These are phyloP conservation scores for Seira ritae DNA, from an alignment of 2,888 invertebrate species.

Conservation along the genomic window DNA sequence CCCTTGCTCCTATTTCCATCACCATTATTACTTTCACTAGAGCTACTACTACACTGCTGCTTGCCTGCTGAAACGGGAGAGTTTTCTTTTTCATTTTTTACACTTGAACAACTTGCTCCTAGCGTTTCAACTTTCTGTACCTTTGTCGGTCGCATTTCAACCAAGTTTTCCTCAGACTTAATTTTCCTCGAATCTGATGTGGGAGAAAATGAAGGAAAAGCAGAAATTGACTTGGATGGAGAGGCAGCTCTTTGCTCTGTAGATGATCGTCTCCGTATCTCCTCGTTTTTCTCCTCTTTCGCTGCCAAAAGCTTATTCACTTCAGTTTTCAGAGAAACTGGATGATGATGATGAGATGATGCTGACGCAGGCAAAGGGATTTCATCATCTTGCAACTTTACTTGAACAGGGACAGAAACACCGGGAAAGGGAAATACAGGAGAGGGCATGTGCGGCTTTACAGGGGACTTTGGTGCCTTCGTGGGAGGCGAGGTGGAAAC, in stretches of 20 bases:
- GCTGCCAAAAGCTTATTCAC: conserved; percentile 30
- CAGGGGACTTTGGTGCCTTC: conserved; percentile 36
- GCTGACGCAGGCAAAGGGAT: conserved; percentile 19
- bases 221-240: conserved; percentile 13
- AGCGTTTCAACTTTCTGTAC: conserved; percentile 54
- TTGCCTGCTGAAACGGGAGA: conserved; percentile 38
- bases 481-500: conserved; percentile 42
- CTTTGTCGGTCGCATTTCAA: conserved; percentile 53
- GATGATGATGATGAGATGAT: conserved; percentile 14
- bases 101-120: conserved; percentile 34
- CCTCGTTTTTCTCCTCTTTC: conserved; percentile 39
- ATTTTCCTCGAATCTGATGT: conserved; percentile 5
- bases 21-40: neutral
- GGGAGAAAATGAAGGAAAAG: neutral
- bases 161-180: neutral
- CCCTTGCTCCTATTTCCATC: conserved; percentile 16
- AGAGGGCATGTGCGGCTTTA: conserved; percentile 45
- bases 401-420: conserved; percentile 67
- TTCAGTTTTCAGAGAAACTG: conserved; percentile 45
- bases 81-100: conserved; percentile 47
- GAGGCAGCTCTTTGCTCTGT: neutral
- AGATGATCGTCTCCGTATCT: conserved; percentile 31
- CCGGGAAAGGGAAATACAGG: conserved; percentile 66
- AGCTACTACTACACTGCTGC: neutral
- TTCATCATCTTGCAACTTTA: conserved; percentile 59